These are phyloP conservation scores for Cliona cf. orientalis DNA, from an alignment of 37 sponge, comb jelly and placozoan genomes.

Conservation along the genomic window DNA sequence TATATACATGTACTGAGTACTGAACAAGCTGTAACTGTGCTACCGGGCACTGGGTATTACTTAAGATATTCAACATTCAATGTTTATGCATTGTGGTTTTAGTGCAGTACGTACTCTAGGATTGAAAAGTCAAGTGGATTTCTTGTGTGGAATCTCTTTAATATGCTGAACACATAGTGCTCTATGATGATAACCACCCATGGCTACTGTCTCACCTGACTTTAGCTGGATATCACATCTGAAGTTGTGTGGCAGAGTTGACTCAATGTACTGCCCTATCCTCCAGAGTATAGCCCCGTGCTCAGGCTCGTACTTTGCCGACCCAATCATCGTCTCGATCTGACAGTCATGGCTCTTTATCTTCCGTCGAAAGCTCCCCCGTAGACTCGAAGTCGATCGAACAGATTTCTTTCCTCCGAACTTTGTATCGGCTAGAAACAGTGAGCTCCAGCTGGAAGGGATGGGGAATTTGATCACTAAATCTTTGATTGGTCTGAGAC, in stretches of 20 bases:
- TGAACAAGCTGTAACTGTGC: too few relatives aligned
- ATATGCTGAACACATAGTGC: too few relatives aligned
- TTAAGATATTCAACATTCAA: too few relatives aligned
- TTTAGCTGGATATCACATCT: conserved; percentile 71
- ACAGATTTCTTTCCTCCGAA: conserved; percentile 80
- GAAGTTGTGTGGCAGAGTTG: conserved; percentile 68
- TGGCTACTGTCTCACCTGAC: conserved; percentile 24
- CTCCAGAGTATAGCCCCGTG: conserved; percentile 84
- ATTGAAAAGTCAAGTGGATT: too few relatives aligned
- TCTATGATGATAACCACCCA: too few relatives aligned
- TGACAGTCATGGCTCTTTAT: conserved; percentile 31
- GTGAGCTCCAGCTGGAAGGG: conserved; percentile 72
- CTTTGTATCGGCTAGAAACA: conserved; percentile 64
- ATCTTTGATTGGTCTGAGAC: conserved; percentile 73
- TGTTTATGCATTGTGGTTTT: too few relatives aligned
- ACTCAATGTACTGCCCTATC: conserved; percentile 62
- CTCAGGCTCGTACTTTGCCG: conserved; percentile 81
- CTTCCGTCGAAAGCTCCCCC: conserved; percentile 88
- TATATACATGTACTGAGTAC: too few relatives aligned
- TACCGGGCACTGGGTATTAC: too few relatives aligned
- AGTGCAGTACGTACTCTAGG: too few relatives aligned
- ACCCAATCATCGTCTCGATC: conserved; percentile 65
- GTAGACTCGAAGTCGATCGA: conserved; percentile 63
- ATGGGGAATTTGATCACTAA: conserved; percentile 80
- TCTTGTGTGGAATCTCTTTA: too few relatives aligned